phyloP scores from a whole-genome alignment of 2,888 invertebrate species.

The Stictocephala bisonia region DNA sequence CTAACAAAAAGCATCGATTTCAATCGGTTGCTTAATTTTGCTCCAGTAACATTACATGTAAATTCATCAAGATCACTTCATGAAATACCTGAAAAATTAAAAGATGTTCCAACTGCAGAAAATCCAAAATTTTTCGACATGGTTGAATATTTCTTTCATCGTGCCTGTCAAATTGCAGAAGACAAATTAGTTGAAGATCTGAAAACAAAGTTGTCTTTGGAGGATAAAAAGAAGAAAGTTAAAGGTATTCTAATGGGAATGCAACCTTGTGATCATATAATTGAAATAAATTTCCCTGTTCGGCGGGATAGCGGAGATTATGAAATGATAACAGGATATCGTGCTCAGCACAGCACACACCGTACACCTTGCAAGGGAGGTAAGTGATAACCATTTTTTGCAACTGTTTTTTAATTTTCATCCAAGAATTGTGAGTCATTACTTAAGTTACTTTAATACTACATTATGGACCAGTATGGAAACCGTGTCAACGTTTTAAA shows the following conservation, averaged over 20 bases:
- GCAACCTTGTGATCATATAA: slow-evolving; percentile 95
- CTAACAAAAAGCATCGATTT: slow-evolving; percentile 68
- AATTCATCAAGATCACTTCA: slow-evolving; percentile 66
- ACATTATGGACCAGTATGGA: too few species aligned
- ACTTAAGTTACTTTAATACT: too few species aligned
- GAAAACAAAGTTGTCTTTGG: slow-evolving; percentile 76
- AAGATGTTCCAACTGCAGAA: slow-evolving; percentile 80
- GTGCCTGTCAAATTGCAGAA: slow-evolving; percentile 90
- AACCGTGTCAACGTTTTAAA: too few species aligned
- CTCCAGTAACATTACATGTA: slow-evolving; percentile 68
- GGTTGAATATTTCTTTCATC: slow-evolving; percentile 99
- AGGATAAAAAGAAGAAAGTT: slow-evolving; percentile 93
- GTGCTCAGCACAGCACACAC: slow-evolving; percentile 98
- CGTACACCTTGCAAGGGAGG: slow-evolving; percentile 99
- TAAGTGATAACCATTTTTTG: too few species aligned
- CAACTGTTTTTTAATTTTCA: too few species aligned
- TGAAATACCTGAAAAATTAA: slow-evolving; percentile 86
- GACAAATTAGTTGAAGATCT: slow-evolving; percentile 92
- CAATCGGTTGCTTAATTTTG: slow-evolving; percentile 59
- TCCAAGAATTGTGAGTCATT: too few species aligned
- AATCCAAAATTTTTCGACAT: slow-evolving; percentile 96
- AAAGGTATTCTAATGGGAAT: slow-evolving; percentile 95
- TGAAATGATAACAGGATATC: slow-evolving; percentile 97
- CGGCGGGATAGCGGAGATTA: slow-evolving; percentile 97
- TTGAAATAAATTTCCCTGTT: slow-evolving; percentile 95